Evolutionary conservation across 2,113 vertebrate species (phyloP), one percentile per base, ranked within the genome.

Genomic region (Hypanus sabinus): DNA sequence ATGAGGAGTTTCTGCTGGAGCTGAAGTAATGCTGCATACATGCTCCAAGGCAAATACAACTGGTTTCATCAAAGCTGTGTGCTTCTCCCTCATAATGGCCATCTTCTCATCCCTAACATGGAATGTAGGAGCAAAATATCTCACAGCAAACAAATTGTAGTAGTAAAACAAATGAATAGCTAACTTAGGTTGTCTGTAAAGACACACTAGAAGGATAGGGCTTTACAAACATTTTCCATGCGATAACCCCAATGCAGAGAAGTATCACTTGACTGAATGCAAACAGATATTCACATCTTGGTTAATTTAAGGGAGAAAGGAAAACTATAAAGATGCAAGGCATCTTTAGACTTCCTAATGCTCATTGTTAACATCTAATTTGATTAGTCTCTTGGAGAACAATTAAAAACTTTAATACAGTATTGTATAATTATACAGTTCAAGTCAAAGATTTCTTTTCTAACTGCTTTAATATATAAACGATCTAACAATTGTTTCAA

Each of bases 1-100:
- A 20, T 99, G 99, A 0, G 99, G 99, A 0, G 99, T 99, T 95
- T 99, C 99, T 0, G 98, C 97, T 22, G 98, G 96, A 70, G 98
- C 97, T 0, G 98, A 97, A 0, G 99, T 99, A 96, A 99, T 99
- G 95, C 98, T 99, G 95, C 97, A 97, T 0, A 99, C 99, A 0
- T 99, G 99, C 79, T 99, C 99, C 97, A 99, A 94, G 27, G 99
- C 98, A 95, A 99, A 99, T 16, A 99, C 98, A 60, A 99, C 98
- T 0, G 99, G 99, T 70, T 99, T 99, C 99, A 99, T 99, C 70
- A 99, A 95, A 76, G 99, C 99, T 0, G 98, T 99, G 95, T 99
- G 98, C 95, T 99, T 99, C 94, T 99, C 99, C 16, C 98, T 96
- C 99, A 99, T 99, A 71, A 99, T 99, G 7, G 99, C 99, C 8